Percentiles rank a stretch among this genome's conserved stretches.
These are phyloP conservation scores for Sula dactylatra DNA, from an alignment of 2,113 vertebrate species.

Conservation along the genomic window DNA sequence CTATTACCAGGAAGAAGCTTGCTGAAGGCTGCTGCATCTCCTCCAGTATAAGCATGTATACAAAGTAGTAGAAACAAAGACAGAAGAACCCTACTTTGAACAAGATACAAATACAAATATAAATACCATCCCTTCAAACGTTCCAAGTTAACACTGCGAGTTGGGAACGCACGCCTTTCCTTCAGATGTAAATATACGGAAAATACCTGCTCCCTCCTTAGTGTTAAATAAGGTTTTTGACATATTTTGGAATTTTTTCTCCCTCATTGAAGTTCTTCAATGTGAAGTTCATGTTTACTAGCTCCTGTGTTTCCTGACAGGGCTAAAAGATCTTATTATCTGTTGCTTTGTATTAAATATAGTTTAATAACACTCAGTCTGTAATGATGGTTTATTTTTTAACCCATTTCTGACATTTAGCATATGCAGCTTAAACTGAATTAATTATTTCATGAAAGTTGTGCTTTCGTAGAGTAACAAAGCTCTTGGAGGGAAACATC, in stretches of 20 bases:
- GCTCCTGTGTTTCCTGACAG: background rate
- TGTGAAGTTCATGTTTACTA: background rate
- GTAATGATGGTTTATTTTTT: background rate
- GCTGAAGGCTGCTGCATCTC: background rate
- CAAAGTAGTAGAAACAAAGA: background rate
- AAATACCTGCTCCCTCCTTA: background rate
- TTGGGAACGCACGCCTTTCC: accelerated
- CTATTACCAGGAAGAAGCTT: background rate
- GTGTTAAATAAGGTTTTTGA: background rate
- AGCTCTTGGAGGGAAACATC: background rate
- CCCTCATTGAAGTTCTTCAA: background rate
- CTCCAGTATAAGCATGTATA: background rate
- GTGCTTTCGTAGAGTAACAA: background rate
- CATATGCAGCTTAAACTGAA: background rate
- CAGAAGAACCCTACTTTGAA: background rate
- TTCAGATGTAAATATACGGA: background rate
- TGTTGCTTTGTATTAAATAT: background rate
- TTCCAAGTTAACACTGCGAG: too few relatives aligned
- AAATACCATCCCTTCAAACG: background rate
- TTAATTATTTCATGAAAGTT: background rate
- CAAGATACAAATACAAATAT: background rate
- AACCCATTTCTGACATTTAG: background rate
- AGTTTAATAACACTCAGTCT: background rate
- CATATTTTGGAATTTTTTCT: background rate
- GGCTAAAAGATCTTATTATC: background rate